Conservation (phyloP, 2,113 vertebrate species). For the Harpagus bidentatus region DNA sequence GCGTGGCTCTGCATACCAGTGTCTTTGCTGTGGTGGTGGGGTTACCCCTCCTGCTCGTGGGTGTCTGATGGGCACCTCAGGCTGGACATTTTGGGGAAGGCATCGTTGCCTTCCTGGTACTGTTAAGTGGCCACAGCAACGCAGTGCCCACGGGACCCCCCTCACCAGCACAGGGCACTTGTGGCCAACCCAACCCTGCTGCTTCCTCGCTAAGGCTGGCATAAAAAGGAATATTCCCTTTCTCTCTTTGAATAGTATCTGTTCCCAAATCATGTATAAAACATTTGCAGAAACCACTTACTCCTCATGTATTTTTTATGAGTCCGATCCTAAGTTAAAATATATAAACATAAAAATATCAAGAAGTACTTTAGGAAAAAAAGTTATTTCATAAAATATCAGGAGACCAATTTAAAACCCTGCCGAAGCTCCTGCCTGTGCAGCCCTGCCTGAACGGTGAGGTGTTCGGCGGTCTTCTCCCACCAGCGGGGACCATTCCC, state of each 20-base stretch:
- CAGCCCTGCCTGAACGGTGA: neutral
- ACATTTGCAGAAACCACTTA: conserved; percentile 76
- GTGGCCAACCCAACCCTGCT: neutral
- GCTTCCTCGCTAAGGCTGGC: neutral
- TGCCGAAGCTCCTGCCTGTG: neutral
- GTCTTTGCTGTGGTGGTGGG: neutral
- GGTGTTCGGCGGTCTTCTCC: neutral
- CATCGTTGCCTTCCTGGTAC: neutral
- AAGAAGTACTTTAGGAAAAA: conserved; percentile 67
- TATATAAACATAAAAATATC: conserved; percentile 82
- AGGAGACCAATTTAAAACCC: conserved; percentile 62
- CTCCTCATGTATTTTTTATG: conserved; percentile 80
- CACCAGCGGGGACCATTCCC: neutral
- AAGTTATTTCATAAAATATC: conserved; percentile 69
- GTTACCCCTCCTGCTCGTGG: fast-evolving
- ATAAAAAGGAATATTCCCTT: neutral
- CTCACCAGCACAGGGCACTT: fast-evolving
- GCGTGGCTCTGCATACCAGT: fast-evolving
- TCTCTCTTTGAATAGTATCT: conserved; percentile 13
- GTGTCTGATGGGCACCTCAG: fast-evolving
- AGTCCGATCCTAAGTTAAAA: conserved; percentile 72
- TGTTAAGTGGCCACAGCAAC: neutral
- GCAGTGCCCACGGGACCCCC: fast-evolving
- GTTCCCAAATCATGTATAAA: conserved; percentile 79
- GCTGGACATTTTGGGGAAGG: neutral